Evolutionary conservation across 2,888 invertebrate species (phyloP), one percentile per base, ranked within the genome.

Genomic region (Neoaliturus tenellus): DNA sequence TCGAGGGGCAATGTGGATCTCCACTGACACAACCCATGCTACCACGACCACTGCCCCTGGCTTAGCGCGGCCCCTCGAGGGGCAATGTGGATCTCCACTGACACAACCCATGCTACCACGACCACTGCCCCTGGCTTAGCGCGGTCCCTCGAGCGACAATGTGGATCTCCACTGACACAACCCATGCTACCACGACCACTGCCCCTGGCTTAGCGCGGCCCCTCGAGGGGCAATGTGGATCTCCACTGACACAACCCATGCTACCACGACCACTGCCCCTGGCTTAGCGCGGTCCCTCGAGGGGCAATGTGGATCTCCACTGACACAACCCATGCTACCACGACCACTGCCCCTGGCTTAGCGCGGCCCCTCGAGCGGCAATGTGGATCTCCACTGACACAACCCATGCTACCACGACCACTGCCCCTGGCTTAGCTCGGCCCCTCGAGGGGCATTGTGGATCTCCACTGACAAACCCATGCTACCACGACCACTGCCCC

Each of bases 331-430:
- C n/a, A 51, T 17, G 51, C 51, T 51, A 51, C 51, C 51, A 17
- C 51, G 51, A 51, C 51, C 17, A n/a, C n/a, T n/a, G n/a, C 10
- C 17, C 12, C 51, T n/a, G 4, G 51, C 10, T 51, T 51, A 51
- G 51, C n/a, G 51, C 17, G 51, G 51, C 51, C 51, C n/a, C n/a
- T 51, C 51, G 51, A 51, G 51, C n/a, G n/a, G n/a, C n/a, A n/a
- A 39, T 12, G 8, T 39, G 39, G 39, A 39, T 8, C 39, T 12
- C 8, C 51, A 12, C 12, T n/a, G 8, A n/a, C n/a, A n/a, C n/a
- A 4, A 51, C 4, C 51, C n/a, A 4, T n/a, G n/a, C 51, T 51
- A 10, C 5, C 12, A 4, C n/a, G n/a, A n/a, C n/a, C n/a, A n/a
- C n/a, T n/a, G n/a, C n/a, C n/a, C n/a, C n/a, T n/a, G n/a, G n/a